Evolutionary conservation across 1,140 invertebrate genomes (phyloP).

Genomic region (Maconellicoccus hirsutus): DNA sequence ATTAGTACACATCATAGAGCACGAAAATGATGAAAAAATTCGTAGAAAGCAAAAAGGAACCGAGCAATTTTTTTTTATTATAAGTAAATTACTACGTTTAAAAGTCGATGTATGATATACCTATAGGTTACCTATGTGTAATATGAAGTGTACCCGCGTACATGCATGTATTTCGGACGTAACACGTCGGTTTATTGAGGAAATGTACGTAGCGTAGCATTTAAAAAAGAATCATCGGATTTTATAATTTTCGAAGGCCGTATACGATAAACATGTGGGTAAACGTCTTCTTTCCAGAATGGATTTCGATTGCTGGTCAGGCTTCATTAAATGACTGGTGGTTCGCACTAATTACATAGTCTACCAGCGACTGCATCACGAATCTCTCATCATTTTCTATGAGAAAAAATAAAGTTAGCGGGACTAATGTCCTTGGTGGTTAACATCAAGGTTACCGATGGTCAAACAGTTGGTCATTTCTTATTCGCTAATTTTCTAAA

Average conservation of each 20-base stretch:
- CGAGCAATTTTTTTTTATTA: not conserved
- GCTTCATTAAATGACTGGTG: slow-evolving; percentile 4
- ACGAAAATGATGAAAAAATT: too few relatives aligned
- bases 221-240: not conserved
- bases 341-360: slow-evolving; percentile 3
- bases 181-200: not conserved
- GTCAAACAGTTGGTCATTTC: slow-evolving; percentile 3
- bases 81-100: not conserved
- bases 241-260: not conserved
- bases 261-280: not conserved
- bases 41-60: too few relatives aligned
- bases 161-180: not conserved
- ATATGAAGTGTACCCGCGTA: too few relatives aligned
- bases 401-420: slow-evolving; percentile 9
- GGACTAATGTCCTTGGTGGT: slow-evolving; percentile 7
- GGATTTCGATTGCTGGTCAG: slow-evolving; percentile 7
- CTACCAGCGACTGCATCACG: slow-evolving; percentile 6
- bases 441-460: slow-evolving; percentile 7
- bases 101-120: too few relatives aligned
- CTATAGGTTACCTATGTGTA: too few relatives aligned
- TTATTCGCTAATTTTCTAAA: not conserved
- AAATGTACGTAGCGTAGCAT: not conserved
- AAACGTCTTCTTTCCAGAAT: not conserved
- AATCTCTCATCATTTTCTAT: slow-evolving; percentile 5
- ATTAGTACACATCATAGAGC: too few relatives aligned